Evolutionary conservation across 2,888 invertebrate species (phyloP), one percentile per base, ranked within the genome.

Genomic region (Sarcophaga caerulescens): DNA sequence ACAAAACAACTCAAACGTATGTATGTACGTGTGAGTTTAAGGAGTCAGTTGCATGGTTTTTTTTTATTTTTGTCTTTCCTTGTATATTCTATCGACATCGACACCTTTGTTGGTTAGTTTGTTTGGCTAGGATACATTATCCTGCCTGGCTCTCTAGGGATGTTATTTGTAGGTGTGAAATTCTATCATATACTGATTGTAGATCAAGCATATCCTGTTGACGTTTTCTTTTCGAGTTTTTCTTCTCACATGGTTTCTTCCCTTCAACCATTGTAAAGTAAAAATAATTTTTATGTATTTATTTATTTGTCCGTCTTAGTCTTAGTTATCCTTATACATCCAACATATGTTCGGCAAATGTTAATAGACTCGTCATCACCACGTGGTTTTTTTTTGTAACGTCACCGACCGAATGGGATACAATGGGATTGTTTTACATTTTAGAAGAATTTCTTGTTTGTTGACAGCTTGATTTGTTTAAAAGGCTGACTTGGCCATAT

Each of bases 151-250:
- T 79, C 44, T 75, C 14, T 52, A 78, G 68, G 78, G 78, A 74
- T 68, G 68, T 74, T 80, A 83, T 84, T 90, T 90, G 90, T 91
- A 91, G 91, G 91, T 91, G 91, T 91, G 91, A 91, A 91, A 90
- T 90, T 89, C 89, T 89, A 90, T 88, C 89, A 88, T 89, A 77
- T 74, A 77, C 66, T 75, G 78, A 78, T 78, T 81, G 66, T 78
- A 84, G 87, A 88, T 90, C 91, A 90, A 90, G 91, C 91, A 91
- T 91, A 91, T 91, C 91, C 91, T 91, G 90, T 90, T 90, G 91
- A 89, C 90, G 85, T 88, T 75, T 47, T 68, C 63, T 77, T 70
- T 57, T 57, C 70, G 66, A 57, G 65, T 78, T 77, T 77, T 81
- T 76, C n/a, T 66, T 47, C 3, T 71, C 35, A 35, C 8, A 35